These are phyloP conservation scores for Pteronura brasiliensis DNA, from an alignment of 2,113 vertebrate species.

Conservation along the genomic window DNA sequence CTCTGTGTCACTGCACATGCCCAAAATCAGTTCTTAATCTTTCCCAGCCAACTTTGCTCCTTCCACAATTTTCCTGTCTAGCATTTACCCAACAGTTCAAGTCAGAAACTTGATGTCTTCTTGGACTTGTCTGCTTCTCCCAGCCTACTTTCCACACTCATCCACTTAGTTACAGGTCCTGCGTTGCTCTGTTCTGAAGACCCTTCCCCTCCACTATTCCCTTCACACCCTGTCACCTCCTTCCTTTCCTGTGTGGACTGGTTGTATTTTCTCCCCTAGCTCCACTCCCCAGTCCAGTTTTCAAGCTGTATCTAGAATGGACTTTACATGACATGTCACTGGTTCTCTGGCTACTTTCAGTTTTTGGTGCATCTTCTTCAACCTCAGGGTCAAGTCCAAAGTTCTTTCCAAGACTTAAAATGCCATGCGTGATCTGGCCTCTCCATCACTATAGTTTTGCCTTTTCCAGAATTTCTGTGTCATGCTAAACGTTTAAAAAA, in stretches of 20 bases:
- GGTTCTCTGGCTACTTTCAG: too few species aligned
- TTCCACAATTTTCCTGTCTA: not conserved
- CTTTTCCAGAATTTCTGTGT: not conserved
- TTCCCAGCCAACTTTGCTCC: not conserved
- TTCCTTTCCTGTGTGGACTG: not conserved
- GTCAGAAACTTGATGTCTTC: not conserved
- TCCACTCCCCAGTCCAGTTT: too few species aligned
- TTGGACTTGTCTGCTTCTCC: too few species aligned
- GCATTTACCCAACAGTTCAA: not conserved
- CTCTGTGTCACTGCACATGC: not conserved
- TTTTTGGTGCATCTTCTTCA: not conserved
- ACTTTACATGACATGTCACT: not conserved
- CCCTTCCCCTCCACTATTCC: not conserved
- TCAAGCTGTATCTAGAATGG: not conserved
- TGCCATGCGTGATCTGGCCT: not conserved
- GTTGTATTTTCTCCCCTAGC: too few species aligned
- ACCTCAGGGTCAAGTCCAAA: not conserved
- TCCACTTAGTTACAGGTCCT: rapidly evolving
- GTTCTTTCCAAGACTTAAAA: not conserved
- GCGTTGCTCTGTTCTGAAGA: rapidly evolving
- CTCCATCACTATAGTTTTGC: not conserved
- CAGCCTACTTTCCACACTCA: rapidly evolving
- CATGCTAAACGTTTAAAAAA: not conserved
- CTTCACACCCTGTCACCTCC: rapidly evolving
- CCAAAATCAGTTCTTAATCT: not conserved